Conservation (phyloP, 2,113 vertebrate genomes). For the Amphiprion ocellaris region DNA sequence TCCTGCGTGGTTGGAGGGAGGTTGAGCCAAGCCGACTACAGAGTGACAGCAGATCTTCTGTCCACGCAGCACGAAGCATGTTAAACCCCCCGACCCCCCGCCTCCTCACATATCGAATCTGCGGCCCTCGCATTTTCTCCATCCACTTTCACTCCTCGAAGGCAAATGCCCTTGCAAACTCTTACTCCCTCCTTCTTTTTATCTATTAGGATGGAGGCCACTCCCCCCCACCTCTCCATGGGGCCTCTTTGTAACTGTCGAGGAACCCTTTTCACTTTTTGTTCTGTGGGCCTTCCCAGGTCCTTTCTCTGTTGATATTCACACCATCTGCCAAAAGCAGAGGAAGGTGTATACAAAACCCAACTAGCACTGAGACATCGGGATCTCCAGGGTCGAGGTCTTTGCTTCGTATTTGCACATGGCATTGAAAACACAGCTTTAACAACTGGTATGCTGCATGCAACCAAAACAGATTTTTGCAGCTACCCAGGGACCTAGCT, state of each 20-base stretch:
- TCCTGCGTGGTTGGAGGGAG: conserved; percentile 77
- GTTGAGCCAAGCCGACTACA: conserved; percentile 72
- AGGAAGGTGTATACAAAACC: conserved; percentile 82
- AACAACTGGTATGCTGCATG: conserved; percentile 41
- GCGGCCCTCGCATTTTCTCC: conserved; percentile 75
- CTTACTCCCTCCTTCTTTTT: conserved; percentile 78
- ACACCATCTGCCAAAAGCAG: conserved; percentile 91
- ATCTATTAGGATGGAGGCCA: conserved; percentile 77
- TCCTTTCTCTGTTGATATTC: conserved; percentile 91
- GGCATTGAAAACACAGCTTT: conserved; percentile 52
- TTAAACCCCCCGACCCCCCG: conserved; percentile 73
- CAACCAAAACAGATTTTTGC: conserved; percentile 62
- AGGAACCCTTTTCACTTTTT: conserved; percentile 93
- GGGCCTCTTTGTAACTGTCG: conserved; percentile 89
- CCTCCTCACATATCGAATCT: conserved; percentile 84
- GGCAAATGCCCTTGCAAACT: conserved; percentile 81
- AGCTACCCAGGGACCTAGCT: conserved; percentile 43
- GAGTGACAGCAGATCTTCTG: conserved; percentile 82
- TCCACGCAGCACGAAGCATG: conserved; percentile 78
- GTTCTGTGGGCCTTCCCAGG: conserved; percentile 91
- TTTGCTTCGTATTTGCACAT: conserved; percentile 38
- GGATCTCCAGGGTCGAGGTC: conserved; percentile 51
- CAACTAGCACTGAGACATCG: conserved; percentile 61
- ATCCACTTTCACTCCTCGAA: conserved; percentile 77
- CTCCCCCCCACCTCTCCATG: conserved; percentile 84